Evolutionary conservation across 2,888 invertebrate genomes (phyloP).

Genomic region (Caenorhabditis uteleia): DNA sequence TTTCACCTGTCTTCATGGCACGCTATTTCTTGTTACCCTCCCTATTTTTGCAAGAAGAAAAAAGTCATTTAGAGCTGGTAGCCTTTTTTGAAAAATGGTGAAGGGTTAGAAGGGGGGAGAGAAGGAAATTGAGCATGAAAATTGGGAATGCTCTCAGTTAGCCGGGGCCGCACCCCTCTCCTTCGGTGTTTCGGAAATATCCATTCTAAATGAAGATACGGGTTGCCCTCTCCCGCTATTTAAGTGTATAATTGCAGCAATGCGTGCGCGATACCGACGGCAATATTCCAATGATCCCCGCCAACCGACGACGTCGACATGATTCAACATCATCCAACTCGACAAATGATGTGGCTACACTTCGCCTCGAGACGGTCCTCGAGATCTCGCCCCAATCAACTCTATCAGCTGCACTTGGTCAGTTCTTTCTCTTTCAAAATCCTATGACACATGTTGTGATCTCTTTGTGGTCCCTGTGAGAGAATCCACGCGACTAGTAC

Average conservation of each 20-base stretch:
- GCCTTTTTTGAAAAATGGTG: neutral
- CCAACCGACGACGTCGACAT: constrained; percentile 34
- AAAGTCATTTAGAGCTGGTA: neutral
- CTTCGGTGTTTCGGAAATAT: neutral
- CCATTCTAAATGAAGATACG: neutral
- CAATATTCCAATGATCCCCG: constrained; percentile 45
- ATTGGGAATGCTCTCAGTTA: neutral
- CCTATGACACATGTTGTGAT: too few species aligned
- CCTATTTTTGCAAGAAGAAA: neutral
- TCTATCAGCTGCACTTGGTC: constrained; percentile 50
- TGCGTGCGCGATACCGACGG: constrained; percentile 34
- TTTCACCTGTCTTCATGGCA: too few species aligned
- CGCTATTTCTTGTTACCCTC: neutral
- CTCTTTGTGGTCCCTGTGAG: too few species aligned
- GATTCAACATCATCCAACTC: constrained; percentile 2
- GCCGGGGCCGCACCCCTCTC: too few species aligned
- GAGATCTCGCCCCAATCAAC: constrained; percentile 54
- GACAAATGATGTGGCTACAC: constrained; percentile 29
- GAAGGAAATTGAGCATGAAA: too few species aligned
- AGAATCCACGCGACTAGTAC: too few species aligned
- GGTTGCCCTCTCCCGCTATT: neutral
- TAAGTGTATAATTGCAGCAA: constrained; percentile 44
- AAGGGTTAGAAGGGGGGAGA: neutral
- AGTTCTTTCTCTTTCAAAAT: too few species aligned
- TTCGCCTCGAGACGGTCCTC: constrained; percentile 50